Conservation (phyloP, 2,797 vertebrate species). For the Diplodus puntazzo region DNA sequence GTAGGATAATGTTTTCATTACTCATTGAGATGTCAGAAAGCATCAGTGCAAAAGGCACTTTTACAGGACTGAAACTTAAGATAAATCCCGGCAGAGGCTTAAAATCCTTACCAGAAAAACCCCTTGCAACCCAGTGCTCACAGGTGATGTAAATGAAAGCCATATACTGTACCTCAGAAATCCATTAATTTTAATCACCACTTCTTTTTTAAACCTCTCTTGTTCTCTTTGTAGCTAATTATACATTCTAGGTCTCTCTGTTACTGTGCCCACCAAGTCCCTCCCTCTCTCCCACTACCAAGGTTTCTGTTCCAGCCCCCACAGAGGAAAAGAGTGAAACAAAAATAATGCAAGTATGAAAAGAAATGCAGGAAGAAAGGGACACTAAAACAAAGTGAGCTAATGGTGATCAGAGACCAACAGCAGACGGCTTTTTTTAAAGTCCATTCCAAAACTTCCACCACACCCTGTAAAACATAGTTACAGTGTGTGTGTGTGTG, state of each 20-base stretch:
- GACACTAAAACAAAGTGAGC: slow-evolving; percentile 87
- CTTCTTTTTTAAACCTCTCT: slow-evolving; percentile 16
- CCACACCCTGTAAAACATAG: slow-evolving; percentile 60
- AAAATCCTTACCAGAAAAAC: slow-evolving; percentile 6
- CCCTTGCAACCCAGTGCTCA: background rate
- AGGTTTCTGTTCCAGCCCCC: slow-evolving; percentile 62
- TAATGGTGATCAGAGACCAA: slow-evolving; percentile 81
- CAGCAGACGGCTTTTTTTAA: slow-evolving; percentile 56
- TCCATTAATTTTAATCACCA: slow-evolving; percentile 16
- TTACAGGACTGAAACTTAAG: background rate
- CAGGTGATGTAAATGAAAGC: slow-evolving; percentile 9
- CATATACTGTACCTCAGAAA: slow-evolving; percentile 2
- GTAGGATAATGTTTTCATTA: slow-evolving; percentile 1
- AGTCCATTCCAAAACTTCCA: slow-evolving; percentile 46
- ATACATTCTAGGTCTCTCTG: slow-evolving; percentile 37
- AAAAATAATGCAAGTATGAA: slow-evolving; percentile 85
- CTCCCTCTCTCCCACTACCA: slow-evolving; percentile 32
- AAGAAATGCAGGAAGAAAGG: slow-evolving; percentile 94
- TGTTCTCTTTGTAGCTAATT: slow-evolving; percentile 40
- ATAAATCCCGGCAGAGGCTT: background rate
- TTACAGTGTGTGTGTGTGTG: slow-evolving; percentile 25
- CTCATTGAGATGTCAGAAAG: slow-evolving; percentile 9
- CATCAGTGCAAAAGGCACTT: slow-evolving; percentile 14
- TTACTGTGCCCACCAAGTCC: slow-evolving; percentile 29
- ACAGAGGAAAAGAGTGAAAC: slow-evolving; percentile 75